Evolutionary conservation across 2,888 invertebrate species (phyloP).

Genomic region (Galerucella nymphaeae): DNA sequence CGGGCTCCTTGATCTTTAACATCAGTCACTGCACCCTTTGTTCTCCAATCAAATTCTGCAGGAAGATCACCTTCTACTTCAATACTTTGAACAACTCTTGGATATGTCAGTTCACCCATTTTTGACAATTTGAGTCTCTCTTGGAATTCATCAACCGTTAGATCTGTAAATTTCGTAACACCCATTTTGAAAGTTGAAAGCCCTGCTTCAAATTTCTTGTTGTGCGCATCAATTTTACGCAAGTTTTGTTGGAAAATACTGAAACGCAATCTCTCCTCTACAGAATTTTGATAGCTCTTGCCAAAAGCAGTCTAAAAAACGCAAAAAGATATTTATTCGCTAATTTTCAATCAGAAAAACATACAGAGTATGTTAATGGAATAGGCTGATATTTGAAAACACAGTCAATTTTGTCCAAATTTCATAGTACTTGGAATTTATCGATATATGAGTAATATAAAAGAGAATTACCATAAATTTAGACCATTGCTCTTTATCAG

Average conservation of each 20-base stretch:
- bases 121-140: neutral
- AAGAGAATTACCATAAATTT: too few relatives aligned
- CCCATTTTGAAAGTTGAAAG: slow-evolving; percentile 21
- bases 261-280: slow-evolving; percentile 23
- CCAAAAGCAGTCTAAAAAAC: slow-evolving; percentile 1
- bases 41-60: slow-evolving; percentile 80
- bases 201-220: neutral
- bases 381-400: too few relatives aligned
- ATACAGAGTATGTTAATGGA: too few relatives aligned
- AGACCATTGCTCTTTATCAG: too few relatives aligned
- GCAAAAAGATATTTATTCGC: neutral
- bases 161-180: slow-evolving; percentile 30
- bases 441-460: too few relatives aligned
- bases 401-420: too few relatives aligned
- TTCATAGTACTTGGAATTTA: too few relatives aligned
- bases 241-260: slow-evolving; percentile 26
- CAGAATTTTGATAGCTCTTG: slow-evolving; percentile 18
- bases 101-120: neutral
- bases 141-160: slow-evolving; percentile 26
- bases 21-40: slow-evolving; percentile 83
- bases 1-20: slow-evolving; percentile 91
- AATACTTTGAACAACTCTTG: neutral
- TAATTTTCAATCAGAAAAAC: too few relatives aligned
- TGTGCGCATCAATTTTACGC: slow-evolving; percentile 29
- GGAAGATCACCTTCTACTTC: neutral